phyloP scores from a whole-genome alignment of 1,140 invertebrate species.

The Paramacrobiotus metropolitanus region DNA sequence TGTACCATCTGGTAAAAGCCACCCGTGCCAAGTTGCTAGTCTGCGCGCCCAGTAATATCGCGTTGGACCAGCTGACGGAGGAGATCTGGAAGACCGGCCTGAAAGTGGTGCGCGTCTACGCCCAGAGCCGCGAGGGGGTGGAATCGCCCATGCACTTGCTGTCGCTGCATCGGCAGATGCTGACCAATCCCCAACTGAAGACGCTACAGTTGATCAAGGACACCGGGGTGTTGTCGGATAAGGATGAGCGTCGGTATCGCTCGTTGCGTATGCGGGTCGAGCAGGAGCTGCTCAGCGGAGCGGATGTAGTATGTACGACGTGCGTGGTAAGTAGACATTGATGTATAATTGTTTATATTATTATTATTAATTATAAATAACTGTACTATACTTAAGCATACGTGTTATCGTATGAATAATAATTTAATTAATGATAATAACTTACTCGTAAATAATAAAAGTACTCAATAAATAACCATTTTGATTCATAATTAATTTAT shows the following conservation, averaged over 20 bases:
- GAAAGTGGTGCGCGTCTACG: slow-evolving; percentile 83
- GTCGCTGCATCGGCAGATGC: slow-evolving; percentile 86
- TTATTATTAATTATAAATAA: too few species aligned
- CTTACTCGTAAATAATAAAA: too few species aligned
- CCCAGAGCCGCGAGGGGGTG: slow-evolving; percentile 90
- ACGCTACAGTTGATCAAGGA: slow-evolving; percentile 92
- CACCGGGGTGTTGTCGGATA: slow-evolving; percentile 65
- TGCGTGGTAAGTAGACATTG: slow-evolving; percentile 40
- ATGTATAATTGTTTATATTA: too few species aligned
- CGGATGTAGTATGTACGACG: slow-evolving; percentile 96
- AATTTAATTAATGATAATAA: too few species aligned
- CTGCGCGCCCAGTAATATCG: slow-evolving; percentile 95
- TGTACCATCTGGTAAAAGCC: slow-evolving; percentile 89
- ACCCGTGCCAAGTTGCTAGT: slow-evolving; percentile 75
- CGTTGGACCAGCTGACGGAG: slow-evolving; percentile 94
- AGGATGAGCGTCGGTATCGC: slow-evolving; percentile 79
- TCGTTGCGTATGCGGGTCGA: slow-evolving; percentile 74
- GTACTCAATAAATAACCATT: too few species aligned
- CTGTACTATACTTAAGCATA: too few species aligned
- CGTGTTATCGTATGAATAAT: too few species aligned
- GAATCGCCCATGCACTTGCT: slow-evolving; percentile 92
- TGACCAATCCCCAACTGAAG: slow-evolving; percentile 44
- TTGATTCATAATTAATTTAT: too few species aligned
- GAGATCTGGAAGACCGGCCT: slow-evolving; percentile 93
- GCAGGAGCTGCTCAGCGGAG: slow-evolving; percentile 69